phyloP scores from a whole-genome alignment of 2,888 invertebrate species.

The Mactromeris polynyma region DNA sequence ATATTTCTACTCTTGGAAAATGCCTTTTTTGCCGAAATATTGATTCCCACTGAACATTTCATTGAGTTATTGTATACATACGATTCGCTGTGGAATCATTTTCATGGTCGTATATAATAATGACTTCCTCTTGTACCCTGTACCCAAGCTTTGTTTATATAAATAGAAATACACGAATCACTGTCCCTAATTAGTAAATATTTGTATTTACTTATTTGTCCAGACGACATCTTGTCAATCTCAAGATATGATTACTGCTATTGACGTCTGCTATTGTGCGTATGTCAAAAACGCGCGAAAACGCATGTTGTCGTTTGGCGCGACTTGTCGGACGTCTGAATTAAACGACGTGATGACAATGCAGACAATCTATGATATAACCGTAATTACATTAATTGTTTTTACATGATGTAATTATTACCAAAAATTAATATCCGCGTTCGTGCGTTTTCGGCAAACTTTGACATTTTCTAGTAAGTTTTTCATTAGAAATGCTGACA shows the following conservation, averaged over 20 bases:
- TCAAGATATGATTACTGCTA: background rate
- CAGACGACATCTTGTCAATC: conserved; percentile 30
- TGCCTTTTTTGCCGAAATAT: no score
- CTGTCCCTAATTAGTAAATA: background rate
- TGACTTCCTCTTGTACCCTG: no score
- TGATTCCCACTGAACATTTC: no score
- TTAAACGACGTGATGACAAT: background rate
- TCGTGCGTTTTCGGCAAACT: background rate
- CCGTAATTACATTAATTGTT: background rate
- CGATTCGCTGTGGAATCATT: no score
- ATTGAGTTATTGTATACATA: no score
- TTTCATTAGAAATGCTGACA: background rate
- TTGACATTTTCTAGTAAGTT: background rate
- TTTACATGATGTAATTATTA: background rate
- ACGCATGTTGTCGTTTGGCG: conserved; percentile 13
- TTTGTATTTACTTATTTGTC: background rate
- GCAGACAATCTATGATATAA: conserved; percentile 2
- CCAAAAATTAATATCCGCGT: background rate
- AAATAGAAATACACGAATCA: background rate
- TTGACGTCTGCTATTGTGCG: background rate
- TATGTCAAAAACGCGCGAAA: conserved; percentile 28
- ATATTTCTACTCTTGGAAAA: no score
- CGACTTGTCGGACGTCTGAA: conserved; percentile 6
- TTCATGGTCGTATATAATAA: no score
- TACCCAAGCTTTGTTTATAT: no score